These are phyloP conservation scores for Oncorhynchus kisutch DNA, from an alignment of 2,113 vertebrate genomes.

Conservation along the genomic window DNA sequence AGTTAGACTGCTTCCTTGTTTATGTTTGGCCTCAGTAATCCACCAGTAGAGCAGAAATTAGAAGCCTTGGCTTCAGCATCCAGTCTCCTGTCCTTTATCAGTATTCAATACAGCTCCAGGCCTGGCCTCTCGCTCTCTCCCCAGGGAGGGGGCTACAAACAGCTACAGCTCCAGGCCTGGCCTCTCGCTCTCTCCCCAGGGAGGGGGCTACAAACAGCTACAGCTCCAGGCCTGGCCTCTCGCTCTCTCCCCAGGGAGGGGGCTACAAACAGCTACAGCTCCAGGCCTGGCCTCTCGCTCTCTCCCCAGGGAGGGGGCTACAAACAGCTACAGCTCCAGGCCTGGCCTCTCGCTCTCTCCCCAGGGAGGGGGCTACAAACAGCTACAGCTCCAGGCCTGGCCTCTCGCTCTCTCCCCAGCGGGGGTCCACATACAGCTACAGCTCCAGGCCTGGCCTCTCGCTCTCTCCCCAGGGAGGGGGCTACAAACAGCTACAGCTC, in stretches of 20 bases:
- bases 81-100: constrained; percentile 10
- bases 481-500: no score
- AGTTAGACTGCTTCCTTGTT: not conserved
- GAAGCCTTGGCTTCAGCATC: not conserved
- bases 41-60: not conserved
- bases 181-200: no score
- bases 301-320: no score
- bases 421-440: not conserved
- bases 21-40: constrained; percentile 1
- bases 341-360: not conserved
- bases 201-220: not conserved
- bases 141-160: no score
- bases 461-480: no score
- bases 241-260: not conserved
- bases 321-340: not conserved
- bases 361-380: no score
- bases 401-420: no score
- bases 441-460: no score
- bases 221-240: not conserved
- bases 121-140: not conserved
- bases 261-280: not conserved
- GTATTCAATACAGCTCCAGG: not conserved
- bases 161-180: no score
- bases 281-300: not conserved
- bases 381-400: no score